Evolutionary conservation across 2,113 vertebrate species (phyloP).

Genomic region (Thermophis baileyi): DNA sequence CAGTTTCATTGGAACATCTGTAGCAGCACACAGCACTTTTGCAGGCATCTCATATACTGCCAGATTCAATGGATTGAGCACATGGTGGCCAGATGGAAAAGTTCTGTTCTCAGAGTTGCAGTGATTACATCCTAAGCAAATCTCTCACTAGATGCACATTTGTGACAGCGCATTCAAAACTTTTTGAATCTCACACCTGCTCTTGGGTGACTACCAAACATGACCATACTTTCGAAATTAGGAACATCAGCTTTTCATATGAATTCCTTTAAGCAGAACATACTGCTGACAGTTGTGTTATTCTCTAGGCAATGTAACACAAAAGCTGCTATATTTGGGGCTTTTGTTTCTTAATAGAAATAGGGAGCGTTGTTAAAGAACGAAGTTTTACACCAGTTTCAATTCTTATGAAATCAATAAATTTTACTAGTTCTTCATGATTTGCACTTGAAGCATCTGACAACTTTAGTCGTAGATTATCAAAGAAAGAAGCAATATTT

Average conservation of each 20-base stretch:
- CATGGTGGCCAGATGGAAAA: slow-evolving; percentile 43
- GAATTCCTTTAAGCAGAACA: slow-evolving; percentile 50
- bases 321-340: slow-evolving; percentile 49
- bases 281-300: slow-evolving; percentile 57
- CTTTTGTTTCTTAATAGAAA: slow-evolving; percentile 30
- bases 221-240: slow-evolving; percentile 45
- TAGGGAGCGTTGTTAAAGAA: neutral
- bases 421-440: slow-evolving; percentile 8
- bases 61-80: slow-evolving; percentile 34
- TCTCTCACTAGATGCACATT: slow-evolving; percentile 16
- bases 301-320: slow-evolving; percentile 33
- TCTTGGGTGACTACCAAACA: slow-evolving; percentile 5
- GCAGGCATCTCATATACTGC: neutral
- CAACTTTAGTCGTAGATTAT: neutral
- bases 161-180: slow-evolving; percentile 29
- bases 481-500: neutral
- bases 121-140: slow-evolving; percentile 12
- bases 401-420: slow-evolving; percentile 34
- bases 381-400: slow-evolving; percentile 33
- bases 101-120: slow-evolving; percentile 27
- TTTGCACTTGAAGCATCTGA: neutral
- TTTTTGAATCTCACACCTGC: slow-evolving; percentile 55
- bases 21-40: neutral
- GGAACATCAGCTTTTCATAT: slow-evolving; percentile 17
- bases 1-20: neutral